Conservation (phyloP, 2,888 invertebrate species). For the Steinernema carpocapsae region DNA sequence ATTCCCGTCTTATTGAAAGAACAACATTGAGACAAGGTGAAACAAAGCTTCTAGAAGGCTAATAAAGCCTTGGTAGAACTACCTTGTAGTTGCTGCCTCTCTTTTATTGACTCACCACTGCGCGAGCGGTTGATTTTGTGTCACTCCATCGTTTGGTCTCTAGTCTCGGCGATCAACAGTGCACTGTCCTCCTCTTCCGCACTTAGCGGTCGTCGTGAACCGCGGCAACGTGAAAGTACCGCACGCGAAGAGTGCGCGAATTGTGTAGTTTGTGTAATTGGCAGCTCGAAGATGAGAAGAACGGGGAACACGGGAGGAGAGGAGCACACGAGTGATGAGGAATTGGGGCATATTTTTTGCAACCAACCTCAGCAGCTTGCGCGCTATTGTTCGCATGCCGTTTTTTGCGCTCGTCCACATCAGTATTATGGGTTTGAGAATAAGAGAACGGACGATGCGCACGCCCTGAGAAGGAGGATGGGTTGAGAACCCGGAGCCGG, state of each 20-base stretch:
- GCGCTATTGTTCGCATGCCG: conserved; percentile 14
- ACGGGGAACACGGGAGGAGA: not conserved
- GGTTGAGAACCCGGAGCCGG: conserved; percentile 8
- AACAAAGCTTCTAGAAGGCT: not conserved
- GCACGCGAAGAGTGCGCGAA: not conserved
- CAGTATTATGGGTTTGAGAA: conserved; percentile 32
- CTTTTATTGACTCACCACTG: not conserved
- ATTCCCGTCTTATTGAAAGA: too few species aligned
- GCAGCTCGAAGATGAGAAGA: not conserved
- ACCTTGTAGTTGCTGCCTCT: not conserved
- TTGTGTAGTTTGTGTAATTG: conserved; percentile 26
- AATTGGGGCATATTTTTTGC: conserved; percentile 17
- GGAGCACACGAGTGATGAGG: not conserved
- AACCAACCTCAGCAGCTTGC: conserved; percentile 22
- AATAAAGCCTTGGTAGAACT: not conserved
- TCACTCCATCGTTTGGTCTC: not conserved
- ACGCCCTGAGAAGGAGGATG: conserved; percentile 24
- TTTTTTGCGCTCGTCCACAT: conserved; percentile 17
- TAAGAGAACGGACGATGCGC: conserved; percentile 5
- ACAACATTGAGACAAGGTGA: too few species aligned
- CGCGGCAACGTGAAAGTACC: not conserved
- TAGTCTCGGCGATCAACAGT: too few species aligned
- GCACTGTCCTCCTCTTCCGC: not conserved
- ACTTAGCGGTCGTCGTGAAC: not conserved
- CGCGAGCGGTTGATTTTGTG: not conserved